Conservation (phyloP, 1,140 invertebrate species). For the Scaptomyza graminum region DNA sequence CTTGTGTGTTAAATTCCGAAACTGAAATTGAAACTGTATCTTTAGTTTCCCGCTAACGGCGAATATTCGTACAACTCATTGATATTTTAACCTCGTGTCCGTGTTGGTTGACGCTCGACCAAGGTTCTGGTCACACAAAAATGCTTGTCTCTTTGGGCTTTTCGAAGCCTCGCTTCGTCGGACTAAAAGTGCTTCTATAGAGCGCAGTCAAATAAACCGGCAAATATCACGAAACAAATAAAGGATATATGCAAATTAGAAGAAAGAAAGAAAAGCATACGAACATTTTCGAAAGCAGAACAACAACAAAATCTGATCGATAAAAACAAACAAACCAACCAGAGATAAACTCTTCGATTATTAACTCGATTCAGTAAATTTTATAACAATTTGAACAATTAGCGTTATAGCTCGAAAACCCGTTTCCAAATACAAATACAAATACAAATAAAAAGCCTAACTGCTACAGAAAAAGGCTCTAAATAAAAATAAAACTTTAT, state of each 20-base stretch:
- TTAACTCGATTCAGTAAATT: constrained; percentile 45
- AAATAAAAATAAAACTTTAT: constrained; percentile 40
- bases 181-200: constrained; percentile 83
- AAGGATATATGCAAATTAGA: constrained; percentile 17
- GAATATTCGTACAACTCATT: constrained; percentile 80
- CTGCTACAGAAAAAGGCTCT: constrained; percentile 27
- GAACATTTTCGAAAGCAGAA: constrained; percentile 12
- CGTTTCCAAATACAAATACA: constrained; percentile 39
- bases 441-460: constrained; percentile 19
- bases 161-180: constrained; percentile 83
- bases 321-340: constrained; percentile 39
- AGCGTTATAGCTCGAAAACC: constrained; percentile 57
- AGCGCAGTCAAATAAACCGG: constrained; percentile 28
- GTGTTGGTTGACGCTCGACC: constrained; percentile 83
- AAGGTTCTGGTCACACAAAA: constrained; percentile 80
- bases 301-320: constrained; percentile 24
- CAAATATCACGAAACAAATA: constrained; percentile 4
- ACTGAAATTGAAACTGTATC: constrained; percentile 74
- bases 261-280: constrained; percentile 2
- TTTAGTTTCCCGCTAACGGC: constrained; percentile 81
- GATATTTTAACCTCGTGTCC: constrained; percentile 83
- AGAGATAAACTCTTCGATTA: constrained; percentile 29
- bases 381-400: constrained; percentile 53
- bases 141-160: constrained; percentile 82
- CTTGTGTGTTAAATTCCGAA: constrained; percentile 50